A percentile compares a stretch with the other conserved stretches of the same genome.
These are phyloP conservation scores for Callyntrura sp. DNA, from an alignment of 2,888 invertebrate species.

Conservation along the genomic window DNA sequence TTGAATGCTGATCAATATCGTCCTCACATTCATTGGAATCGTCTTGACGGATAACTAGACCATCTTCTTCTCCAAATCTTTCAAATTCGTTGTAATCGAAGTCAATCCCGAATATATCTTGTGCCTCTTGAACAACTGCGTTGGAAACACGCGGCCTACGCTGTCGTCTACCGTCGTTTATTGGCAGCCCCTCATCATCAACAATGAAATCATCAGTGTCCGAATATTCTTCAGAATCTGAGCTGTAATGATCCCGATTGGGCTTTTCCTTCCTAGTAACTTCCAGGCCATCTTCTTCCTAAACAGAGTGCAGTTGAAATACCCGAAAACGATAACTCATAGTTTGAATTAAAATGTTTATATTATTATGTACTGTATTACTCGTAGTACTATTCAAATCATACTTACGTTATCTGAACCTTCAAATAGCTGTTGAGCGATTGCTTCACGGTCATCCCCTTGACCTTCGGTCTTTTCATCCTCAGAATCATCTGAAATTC, in stretches of 20 bases:
- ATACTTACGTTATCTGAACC: slow-evolving; percentile 92
- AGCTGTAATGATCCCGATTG: slow-evolving; percentile 89
- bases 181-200: slow-evolving; percentile 96
- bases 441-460: slow-evolving; percentile 92
- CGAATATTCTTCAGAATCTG: slow-evolving; percentile 92
- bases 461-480: slow-evolving; percentile 92
- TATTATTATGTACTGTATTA: no score
- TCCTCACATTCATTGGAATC: slow-evolving; percentile 92
- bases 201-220: slow-evolving; percentile 99
- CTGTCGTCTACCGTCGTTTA: slow-evolving; percentile 91
- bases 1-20: slow-evolving; percentile 89
- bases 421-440: slow-evolving; percentile 95
- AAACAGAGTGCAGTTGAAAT: neutral
- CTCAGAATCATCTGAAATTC: slow-evolving; percentile 96
- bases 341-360: neutral
- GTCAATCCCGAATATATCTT: slow-evolving; percentile 99
- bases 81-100: slow-evolving; percentile 97
- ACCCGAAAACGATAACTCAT: no score
- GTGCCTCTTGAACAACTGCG: slow-evolving; percentile 98
- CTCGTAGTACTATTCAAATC: neutral
- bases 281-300: slow-evolving; percentile 91
- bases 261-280: slow-evolving; percentile 88
- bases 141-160: slow-evolving; percentile 91
- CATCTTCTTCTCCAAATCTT: slow-evolving; percentile 94
- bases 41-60: no score